phyloP scores from a whole-genome alignment of 2,797 vertebrate species.

The Botia kubotai region DNA sequence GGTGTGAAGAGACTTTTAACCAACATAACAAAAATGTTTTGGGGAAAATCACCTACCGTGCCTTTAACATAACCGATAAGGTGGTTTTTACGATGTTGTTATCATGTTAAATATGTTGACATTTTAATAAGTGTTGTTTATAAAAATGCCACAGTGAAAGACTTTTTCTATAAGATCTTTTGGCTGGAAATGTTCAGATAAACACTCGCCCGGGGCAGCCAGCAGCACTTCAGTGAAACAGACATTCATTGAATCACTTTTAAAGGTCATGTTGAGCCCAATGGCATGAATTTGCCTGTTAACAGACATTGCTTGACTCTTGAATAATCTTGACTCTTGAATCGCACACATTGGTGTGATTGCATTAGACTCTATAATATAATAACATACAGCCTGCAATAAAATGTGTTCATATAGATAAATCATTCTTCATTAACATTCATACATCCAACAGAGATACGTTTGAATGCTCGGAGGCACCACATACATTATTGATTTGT shows the following conservation, averaged over 20 bases:
- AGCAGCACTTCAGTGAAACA: conserved; percentile 7
- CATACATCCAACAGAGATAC: conserved; percentile 18
- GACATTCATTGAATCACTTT: conserved; percentile 1
- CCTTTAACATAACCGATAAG: too few relatives aligned
- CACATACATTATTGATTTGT: not conserved
- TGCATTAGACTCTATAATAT: conserved; percentile 32
- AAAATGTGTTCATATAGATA: not conserved
- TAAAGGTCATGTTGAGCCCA: conserved; percentile 33
- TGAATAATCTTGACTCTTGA: not conserved
- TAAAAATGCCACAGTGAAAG: too few relatives aligned
- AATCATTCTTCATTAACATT: conserved; percentile 25
- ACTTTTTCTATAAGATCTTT: too few relatives aligned
- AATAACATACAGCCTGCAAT: not conserved
- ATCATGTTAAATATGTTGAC: too few relatives aligned
- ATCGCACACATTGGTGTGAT: conserved; percentile 5
- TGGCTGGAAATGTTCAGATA: conserved; percentile 11
- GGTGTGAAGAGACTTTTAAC: too few relatives aligned
- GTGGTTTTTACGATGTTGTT: too few relatives aligned
- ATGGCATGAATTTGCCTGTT: conserved; percentile 18
- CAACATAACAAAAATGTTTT: too few relatives aligned
- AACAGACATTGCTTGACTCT: not conserved
- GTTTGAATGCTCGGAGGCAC: not conserved
- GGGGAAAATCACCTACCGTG: too few relatives aligned
- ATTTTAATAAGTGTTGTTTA: too few relatives aligned
- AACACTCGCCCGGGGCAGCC: not conserved